Evolutionary conservation across 2,797 vertebrate genomes (phyloP).

Genomic region (Mastacembelus armatus): DNA sequence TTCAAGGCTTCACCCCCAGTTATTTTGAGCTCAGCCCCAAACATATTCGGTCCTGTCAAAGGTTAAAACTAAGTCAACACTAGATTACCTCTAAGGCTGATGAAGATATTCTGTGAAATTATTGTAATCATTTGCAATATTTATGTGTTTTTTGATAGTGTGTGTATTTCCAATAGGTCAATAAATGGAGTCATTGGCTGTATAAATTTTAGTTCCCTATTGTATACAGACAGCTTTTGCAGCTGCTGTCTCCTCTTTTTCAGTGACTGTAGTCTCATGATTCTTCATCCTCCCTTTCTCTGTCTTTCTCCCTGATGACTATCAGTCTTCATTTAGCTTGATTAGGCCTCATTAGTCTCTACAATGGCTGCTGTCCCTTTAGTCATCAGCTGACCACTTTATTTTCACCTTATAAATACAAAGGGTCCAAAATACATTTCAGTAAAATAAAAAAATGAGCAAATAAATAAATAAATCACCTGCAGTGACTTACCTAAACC

Average conservation of each 20-base stretch:
- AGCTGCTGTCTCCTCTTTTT: conserved; percentile 33
- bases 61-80: too few species aligned
- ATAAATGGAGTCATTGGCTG: conserved; percentile 45
- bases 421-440: conserved; percentile 24
- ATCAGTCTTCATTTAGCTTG: conserved; percentile 71
- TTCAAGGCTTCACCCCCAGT: too few species aligned
- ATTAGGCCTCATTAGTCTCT: conserved; percentile 70
- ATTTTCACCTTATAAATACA: conserved; percentile 38
- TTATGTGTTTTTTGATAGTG: too few species aligned
- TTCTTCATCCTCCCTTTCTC: conserved; percentile 21
- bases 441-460: conserved; percentile 24
- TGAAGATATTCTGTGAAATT: too few species aligned
- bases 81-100: too few species aligned
- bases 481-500: neutral
- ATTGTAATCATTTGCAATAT: too few species aligned
- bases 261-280: conserved; percentile 20
- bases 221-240: conserved; percentile 22
- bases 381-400: conserved; percentile 8
- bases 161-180: conserved; percentile 21
- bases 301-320: conserved; percentile 47
- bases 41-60: too few species aligned
- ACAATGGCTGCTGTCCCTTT: conserved; percentile 25
- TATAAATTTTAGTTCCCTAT: conserved; percentile 35
- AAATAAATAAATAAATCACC: conserved; percentile 23
- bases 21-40: too few species aligned